Percentiles rank a stretch among this genome's conserved stretches.
Conservation (phyloP, 2,888 invertebrate species). For the Phragmatobia fuliginosa region DNA sequence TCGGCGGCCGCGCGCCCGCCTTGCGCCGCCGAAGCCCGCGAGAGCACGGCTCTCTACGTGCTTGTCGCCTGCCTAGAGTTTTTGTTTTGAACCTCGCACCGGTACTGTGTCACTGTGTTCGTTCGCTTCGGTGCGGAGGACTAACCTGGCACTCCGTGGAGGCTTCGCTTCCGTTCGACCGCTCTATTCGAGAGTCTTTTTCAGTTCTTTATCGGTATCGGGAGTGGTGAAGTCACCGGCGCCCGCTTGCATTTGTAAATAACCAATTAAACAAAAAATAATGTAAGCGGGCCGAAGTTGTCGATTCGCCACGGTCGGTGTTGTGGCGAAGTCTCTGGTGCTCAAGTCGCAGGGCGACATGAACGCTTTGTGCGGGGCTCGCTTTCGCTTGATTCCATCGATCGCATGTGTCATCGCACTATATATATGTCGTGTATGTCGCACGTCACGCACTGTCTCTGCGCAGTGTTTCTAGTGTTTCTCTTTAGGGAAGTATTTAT, state of each 20-base stretch:
- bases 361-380: conserved; percentile 63
- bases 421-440: conserved; percentile 38
- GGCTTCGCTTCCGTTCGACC: conserved; percentile 54
- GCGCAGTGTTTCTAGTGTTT: conserved; percentile 26
- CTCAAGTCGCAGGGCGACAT: conserved; percentile 68
- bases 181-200: neutral
- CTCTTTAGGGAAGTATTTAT: conserved; percentile 19
- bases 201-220: neutral
- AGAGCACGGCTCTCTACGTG: conserved; percentile 83
- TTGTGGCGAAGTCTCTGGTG: conserved; percentile 64
- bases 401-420: conserved; percentile 58
- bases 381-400: conserved; percentile 62
- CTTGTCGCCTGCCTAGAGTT: conserved; percentile 87
- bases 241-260: conserved; percentile 5
- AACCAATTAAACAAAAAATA: neutral
- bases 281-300: neutral
- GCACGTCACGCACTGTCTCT: conserved; percentile 49
- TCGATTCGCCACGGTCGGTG: conserved; percentile 22
- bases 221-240: neutral
- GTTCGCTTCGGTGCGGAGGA: conserved; percentile 79
- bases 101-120: conserved; percentile 80
- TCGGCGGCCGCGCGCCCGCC: conserved; percentile 65
- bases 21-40: conserved; percentile 57
- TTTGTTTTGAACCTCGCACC: conserved; percentile 82
- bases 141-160: conserved; percentile 66